Percentiles rank a stretch among this genome's conserved stretches.
Conservation (phyloP, 1,140 invertebrate genomes). For the Cotesia chilonis region DNA sequence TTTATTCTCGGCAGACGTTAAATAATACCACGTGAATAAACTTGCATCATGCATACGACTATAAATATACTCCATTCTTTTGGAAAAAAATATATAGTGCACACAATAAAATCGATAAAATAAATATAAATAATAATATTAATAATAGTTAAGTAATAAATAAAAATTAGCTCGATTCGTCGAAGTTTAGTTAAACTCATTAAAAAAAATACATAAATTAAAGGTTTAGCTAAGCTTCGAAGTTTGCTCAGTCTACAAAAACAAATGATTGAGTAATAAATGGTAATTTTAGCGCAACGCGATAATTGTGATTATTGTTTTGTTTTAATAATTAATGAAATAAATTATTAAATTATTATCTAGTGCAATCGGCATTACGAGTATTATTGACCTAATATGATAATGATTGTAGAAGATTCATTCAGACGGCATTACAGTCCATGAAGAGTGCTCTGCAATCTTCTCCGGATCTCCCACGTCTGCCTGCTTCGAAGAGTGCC, state of each 20-base stretch:
- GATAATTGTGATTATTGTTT: slow-evolving; percentile 20
- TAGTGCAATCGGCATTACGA: slow-evolving; percentile 6
- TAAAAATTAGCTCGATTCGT: slow-evolving; percentile 34
- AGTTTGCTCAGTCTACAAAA: slow-evolving; percentile 45
- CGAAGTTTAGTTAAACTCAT: slow-evolving; percentile 36
- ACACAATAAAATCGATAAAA: slow-evolving; percentile 14
- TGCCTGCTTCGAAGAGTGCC: slow-evolving; percentile 81
- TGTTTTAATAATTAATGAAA: slow-evolving; percentile 7
- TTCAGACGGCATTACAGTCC: slow-evolving; percentile 86
- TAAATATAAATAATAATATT: slow-evolving; percentile 52
- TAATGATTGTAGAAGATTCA: neutral
- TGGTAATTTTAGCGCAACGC: too few species aligned
- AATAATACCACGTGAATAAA: slow-evolving; percentile 35
- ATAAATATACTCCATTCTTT: neutral
- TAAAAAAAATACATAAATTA: neutral
- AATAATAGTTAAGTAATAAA: slow-evolving; percentile 1
- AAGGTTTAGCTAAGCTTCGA: slow-evolving; percentile 37
- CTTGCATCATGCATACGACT: neutral
- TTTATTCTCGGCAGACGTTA: slow-evolving; percentile 17
- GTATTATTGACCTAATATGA: too few species aligned
- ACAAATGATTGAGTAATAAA: too few species aligned
- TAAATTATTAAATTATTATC: slow-evolving; percentile 8
- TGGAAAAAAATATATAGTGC: neutral
- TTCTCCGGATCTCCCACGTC: slow-evolving; percentile 82
- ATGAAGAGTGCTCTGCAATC: slow-evolving; percentile 84